Conservation (phyloP, 2,113 vertebrate genomes). For the Azemiops feae region DNA sequence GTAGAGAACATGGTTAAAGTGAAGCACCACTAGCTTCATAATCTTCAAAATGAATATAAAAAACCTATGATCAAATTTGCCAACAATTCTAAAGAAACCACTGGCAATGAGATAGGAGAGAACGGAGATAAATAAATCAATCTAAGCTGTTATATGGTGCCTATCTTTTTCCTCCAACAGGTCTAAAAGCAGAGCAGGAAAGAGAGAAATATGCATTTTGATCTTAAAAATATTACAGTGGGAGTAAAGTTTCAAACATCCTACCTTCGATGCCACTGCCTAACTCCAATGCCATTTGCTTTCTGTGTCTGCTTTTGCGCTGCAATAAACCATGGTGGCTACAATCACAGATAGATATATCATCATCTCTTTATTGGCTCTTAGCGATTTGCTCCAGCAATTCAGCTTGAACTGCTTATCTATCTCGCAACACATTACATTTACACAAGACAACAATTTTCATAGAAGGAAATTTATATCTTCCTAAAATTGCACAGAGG, state of each 20-base stretch:
- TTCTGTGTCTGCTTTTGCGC: not conserved
- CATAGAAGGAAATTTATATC: not conserved
- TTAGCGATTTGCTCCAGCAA: not conserved
- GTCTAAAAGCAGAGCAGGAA: not conserved
- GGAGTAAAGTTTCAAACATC: not conserved
- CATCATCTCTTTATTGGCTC: not conserved
- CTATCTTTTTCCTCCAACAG: not conserved
- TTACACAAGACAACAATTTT: not conserved
- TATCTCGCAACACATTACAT: not conserved
- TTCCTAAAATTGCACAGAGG: not conserved
- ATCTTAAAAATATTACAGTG: not conserved
- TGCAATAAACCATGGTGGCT: not conserved
- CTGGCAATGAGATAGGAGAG: not conserved
- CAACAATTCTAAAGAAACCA: not conserved
- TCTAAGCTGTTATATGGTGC: not conserved
- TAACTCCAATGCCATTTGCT: not conserved
- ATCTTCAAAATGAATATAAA: not conserved
- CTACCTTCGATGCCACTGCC: not conserved
- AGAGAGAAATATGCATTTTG: not conserved
- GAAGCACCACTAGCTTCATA: not conserved
- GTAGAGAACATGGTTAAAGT: not conserved
- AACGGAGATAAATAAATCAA: not conserved
- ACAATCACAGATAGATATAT: not conserved
- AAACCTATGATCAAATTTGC: not conserved
- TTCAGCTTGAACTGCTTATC: not conserved